Evolutionary conservation across 2,888 invertebrate genomes (phyloP).

Genomic region (Stenotaenia linearis): DNA sequence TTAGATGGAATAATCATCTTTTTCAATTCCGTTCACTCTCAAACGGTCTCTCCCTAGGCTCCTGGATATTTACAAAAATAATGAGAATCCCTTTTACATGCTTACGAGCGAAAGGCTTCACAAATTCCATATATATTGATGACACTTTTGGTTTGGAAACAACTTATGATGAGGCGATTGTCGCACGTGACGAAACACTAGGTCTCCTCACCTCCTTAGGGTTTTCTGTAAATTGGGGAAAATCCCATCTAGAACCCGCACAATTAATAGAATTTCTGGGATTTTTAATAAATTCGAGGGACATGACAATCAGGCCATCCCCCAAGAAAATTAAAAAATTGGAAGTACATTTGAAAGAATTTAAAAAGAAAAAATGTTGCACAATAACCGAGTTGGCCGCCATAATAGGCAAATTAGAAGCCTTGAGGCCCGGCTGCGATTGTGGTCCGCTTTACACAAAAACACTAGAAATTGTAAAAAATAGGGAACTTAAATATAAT

Average conservation of each 20-base stretch:
- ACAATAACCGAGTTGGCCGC: neutral
- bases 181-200: too few relatives aligned
- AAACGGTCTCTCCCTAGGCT: neutral
- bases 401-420: neutral
- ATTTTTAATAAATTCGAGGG: neutral
- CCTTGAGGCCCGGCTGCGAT: neutral
- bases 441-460: neutral
- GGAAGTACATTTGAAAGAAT: neutral
- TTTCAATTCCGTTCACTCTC: neutral
- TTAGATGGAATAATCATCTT: neutral
- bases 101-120: neutral
- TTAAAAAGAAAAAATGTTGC: neutral
- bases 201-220: too few relatives aligned
- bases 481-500: neutral
- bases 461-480: neutral
- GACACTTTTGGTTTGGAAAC: neutral
- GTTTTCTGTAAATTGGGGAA: neutral
- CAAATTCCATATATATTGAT: neutral
- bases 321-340: neutral
- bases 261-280: neutral
- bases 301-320: neutral
- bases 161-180: too few relatives aligned
- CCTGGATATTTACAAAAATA: neutral
- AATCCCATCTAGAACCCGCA: neutral
- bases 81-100: neutral